Evolutionary conservation across 2,888 invertebrate genomes (phyloP), one percentile per base, ranked within the genome.

Genomic region (Gari tellinella): DNA sequence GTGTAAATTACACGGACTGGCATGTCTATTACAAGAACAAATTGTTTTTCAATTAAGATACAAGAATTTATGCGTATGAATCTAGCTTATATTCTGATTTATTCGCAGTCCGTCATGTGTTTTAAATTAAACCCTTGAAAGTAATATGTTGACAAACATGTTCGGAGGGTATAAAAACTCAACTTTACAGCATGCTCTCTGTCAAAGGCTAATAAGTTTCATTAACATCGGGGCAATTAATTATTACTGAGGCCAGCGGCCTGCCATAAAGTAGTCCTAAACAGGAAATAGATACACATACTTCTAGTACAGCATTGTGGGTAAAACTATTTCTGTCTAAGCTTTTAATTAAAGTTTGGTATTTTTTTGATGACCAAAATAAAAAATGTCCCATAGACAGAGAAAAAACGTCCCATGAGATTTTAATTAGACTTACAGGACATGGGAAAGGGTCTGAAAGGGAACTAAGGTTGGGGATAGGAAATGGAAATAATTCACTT

Each of bases 171-270:
- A 46, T 68, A 68, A 67, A 72, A 70, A 67, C 63, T 58, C 40
- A 37, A 64, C 52, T 60, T 62, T 67, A 26, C 49, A 37, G 62
- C 62, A 61, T 61, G 61, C 55, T 57, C 41, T 25, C 40, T 60
- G 67, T 68, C 67, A 73, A 49, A 61, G 73, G 73, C 68, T 73
- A 73, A 73, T 68, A 64, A 67, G 49, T 21, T 68, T 63, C 67
- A 73, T 73, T 73, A 73, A 73, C 53, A 43, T 49, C 31, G n/a
- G 56, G 43, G 73, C 64, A 67, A 73, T 67, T 57, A 73, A 63
- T 73, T 64, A 68, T 45, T 37, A 19, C 19, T 17, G 38, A 31
- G 31, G 31, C 31, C 10, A 31, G 10, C 31, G 10, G 31, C 31
- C 10, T 31, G 31, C 10, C 31, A 10, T 31, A 31, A 31, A 31